Evolutionary conservation across 2,888 invertebrate species (phyloP).

Genomic region (Labia minor): DNA sequence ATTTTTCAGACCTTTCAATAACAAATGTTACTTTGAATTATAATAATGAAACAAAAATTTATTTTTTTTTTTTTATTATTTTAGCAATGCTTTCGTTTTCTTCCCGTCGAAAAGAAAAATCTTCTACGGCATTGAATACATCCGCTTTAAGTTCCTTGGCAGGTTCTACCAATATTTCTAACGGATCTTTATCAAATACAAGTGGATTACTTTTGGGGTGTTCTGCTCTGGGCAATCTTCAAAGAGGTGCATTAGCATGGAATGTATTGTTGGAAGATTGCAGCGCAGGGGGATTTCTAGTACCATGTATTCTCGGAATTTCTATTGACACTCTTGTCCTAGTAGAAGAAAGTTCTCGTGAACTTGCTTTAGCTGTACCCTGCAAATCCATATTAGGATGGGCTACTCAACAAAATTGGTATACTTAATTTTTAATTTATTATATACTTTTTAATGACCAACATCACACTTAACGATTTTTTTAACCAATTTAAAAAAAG

Average conservation of each 20-base stretch:
- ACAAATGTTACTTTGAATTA: constrained; percentile 5
- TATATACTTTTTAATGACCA: too few relatives aligned
- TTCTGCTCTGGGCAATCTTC: constrained; percentile 30
- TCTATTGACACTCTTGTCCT: constrained; percentile 79
- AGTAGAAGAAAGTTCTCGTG: constrained; percentile 69
- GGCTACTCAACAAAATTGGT: constrained; percentile 50
- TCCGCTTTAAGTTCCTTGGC: neutral
- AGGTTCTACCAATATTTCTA: neutral
- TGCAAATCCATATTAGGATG: constrained; percentile 69
- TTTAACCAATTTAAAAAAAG: too few relatives aligned
- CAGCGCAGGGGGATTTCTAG: constrained; percentile 50
- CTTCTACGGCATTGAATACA: neutral
- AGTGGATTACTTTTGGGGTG: constrained; percentile 27
- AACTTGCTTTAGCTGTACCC: constrained; percentile 77
- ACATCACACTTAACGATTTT: too few relatives aligned
- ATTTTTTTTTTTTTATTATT: constrained; percentile 31
- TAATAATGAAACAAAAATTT: neutral
- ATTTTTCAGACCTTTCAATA: too few relatives aligned
- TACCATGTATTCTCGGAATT: constrained; percentile 75
- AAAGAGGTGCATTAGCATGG: constrained; percentile 72
- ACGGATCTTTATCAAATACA: neutral
- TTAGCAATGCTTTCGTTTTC: constrained; percentile 62
- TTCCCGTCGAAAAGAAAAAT: constrained; percentile 53
- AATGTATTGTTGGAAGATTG: constrained; percentile 64
- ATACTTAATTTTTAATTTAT: constrained; percentile 20